A percentile compares a stretch with the other conserved stretches of the same genome.
These are phyloP conservation scores for Diadegma fenestrale DNA, from an alignment of 2,888 invertebrate genomes.

Conservation along the genomic window DNA sequence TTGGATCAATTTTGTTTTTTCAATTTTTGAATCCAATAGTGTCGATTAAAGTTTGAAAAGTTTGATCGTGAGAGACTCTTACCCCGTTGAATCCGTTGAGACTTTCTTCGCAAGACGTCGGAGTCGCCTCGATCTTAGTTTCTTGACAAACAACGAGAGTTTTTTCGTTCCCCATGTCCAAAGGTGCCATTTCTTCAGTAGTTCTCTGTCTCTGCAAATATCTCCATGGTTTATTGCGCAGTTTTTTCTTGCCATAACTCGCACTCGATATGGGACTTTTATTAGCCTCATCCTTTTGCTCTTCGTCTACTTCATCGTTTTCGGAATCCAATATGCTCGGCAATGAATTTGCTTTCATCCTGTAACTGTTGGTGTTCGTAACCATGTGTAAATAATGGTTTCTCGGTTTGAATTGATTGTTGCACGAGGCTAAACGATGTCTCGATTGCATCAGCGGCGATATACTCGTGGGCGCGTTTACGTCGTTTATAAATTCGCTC, in stretches of 20 bases:
- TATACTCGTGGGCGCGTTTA: conserved; percentile 75
- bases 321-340: conserved; percentile 94
- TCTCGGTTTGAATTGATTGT: conserved; percentile 78
- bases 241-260: conserved; percentile 80
- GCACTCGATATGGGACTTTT: conserved; percentile 89
- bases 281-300: conserved; percentile 85
- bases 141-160: conserved; percentile 61
- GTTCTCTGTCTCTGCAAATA: conserved; percentile 82
- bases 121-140: conserved; percentile 16
- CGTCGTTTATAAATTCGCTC: conserved; percentile 78
- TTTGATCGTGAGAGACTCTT: conserved; percentile 40
- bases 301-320: conserved; percentile 87
- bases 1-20: background rate
- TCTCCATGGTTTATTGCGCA: conserved; percentile 80
- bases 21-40: background rate
- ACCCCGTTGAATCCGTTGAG: conserved; percentile 76
- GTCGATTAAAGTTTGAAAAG: background rate
- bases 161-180: conserved; percentile 75
- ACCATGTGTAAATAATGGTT: conserved; percentile 83
- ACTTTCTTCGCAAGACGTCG: conserved; percentile 65
- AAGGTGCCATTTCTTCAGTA: conserved; percentile 82
- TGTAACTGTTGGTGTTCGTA: conserved; percentile 80
- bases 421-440: conserved; percentile 81
- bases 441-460: conserved; percentile 81
- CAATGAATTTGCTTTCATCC: conserved; percentile 90